Evolutionary conservation across 2,888 invertebrate genomes (phyloP), one percentile per base, ranked within the genome.

Genomic region (Sylvicola cinctus): DNA sequence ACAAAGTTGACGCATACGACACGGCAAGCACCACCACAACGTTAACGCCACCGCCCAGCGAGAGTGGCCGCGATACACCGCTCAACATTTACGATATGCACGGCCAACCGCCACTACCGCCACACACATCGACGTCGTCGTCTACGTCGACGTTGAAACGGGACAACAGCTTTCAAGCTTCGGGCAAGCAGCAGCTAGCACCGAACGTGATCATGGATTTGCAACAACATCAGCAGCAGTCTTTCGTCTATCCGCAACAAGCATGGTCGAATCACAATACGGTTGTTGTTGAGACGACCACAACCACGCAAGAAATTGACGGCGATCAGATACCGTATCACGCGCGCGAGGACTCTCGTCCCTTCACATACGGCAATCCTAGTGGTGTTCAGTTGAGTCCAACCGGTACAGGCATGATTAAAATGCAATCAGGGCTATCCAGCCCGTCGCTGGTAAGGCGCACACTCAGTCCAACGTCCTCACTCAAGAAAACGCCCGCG

Each of bases 261-360:
- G 53, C 52, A 48, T 52, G 58, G 55, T 52, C 57, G 45, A 50
- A 49, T 29, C 13, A 14, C 25, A 25, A 25, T 10, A 10, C 10
- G 25, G 10, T 25, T 25, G 25, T 10, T 6, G 30, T 5, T 27
- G n/a, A 27, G n/a, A 27, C 13, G 13, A 13, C 13, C n/a, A 13
- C 14, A 29, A 36, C 38, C 25, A 44, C 44, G 25, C 44, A 45
- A 41, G 7, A 7, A 8, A 11, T 8, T 8, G 46, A 48, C 43
- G 63, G 64, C 43, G 65, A 65, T 42, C 68, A 73, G 55, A 83
- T 84, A 55, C 87, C 88, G 45, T 88, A 88, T 62, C 87, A 88
- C 74, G 85, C 87, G 50, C 69, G 87, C 49, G 74, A 80, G 46
- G 80, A 85, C 58, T 80, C 81, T 47, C 72, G 80, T 47, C 88